Evolutionary conservation across 2,113 vertebrate species (phyloP).

Genomic region (Pandion haliaetus): DNA sequence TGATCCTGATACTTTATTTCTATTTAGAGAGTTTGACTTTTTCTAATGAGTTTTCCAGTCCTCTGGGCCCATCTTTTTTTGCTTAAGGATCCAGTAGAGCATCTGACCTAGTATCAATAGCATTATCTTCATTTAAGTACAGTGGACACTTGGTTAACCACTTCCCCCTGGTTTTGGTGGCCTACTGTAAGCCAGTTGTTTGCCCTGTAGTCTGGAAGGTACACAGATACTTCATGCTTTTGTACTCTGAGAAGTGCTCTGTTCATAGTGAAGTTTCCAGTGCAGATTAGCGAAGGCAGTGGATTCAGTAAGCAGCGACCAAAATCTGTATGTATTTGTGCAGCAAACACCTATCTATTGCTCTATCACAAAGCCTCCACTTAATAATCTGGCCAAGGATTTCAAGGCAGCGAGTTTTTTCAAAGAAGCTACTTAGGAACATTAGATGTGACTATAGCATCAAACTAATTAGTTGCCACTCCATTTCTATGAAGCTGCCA

Average conservation of each 20-base stretch:
- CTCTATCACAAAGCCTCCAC: constrained; percentile 31
- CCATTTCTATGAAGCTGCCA: constrained; percentile 39
- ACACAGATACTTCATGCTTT: constrained; percentile 91
- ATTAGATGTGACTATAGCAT: constrained; percentile 55
- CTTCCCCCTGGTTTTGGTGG: constrained; percentile 57
- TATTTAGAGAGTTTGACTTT: neutral
- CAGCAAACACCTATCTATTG: constrained; percentile 73
- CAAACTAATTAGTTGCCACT: constrained; percentile 69
- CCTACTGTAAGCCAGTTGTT: constrained; percentile 86
- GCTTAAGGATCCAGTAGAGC: neutral
- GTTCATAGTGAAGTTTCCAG: constrained; percentile 84
- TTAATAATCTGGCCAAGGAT: constrained; percentile 59
- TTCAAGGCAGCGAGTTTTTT: constrained; percentile 53
- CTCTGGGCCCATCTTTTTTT: neutral
- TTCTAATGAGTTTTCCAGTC: neutral
- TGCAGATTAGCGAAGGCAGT: constrained; percentile 73
- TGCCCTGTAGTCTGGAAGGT: constrained; percentile 86
- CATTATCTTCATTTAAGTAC: neutral
- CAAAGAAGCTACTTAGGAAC: constrained; percentile 65
- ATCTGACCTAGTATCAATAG: neutral
- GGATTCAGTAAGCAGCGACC: constrained; percentile 62
- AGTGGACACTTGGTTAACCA: neutral
- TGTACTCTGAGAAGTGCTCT: constrained; percentile 83
- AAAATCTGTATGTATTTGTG: constrained; percentile 86
- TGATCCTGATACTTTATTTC: neutral